These are phyloP conservation scores for Chelon labrosus DNA, from an alignment of 2,797 vertebrate species.

Conservation along the genomic window DNA sequence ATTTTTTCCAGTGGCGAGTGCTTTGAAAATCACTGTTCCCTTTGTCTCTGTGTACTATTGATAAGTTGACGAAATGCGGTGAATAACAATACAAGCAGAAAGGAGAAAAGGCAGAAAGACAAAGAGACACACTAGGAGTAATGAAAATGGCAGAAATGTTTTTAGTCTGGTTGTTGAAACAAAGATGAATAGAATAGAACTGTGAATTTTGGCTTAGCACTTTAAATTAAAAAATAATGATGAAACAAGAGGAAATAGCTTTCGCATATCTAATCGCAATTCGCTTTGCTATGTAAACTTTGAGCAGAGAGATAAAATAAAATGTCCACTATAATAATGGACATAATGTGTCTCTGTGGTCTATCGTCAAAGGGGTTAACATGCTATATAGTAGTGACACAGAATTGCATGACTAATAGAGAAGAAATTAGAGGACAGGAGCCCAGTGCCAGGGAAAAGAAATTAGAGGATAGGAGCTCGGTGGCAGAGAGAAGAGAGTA, in stretches of 20 bases:
- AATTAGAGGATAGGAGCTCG: no score
- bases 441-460: no score
- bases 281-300: neutral
- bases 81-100: slow-evolving; percentile 13
- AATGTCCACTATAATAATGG: neutral
- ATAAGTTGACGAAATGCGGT: slow-evolving; percentile 28
- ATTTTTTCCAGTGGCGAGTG: slow-evolving; percentile 44
- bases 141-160: slow-evolving; percentile 7
- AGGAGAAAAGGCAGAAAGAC: neutral
- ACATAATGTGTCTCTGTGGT: neutral
- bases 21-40: slow-evolving; percentile 65
- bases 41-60: slow-evolving; percentile 27
- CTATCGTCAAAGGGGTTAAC: no score
- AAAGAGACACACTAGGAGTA: neutral
- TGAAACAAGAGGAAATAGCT: neutral
- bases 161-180: slow-evolving; percentile 14
- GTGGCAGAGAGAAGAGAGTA: no score
- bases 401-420: no score
- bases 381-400: no score
- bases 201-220: neutral
- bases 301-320: neutral
- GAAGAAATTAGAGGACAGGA: no score
- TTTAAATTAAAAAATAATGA: no score
- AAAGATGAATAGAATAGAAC: neutral
- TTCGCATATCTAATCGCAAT: neutral